Conservation (phyloP, 2,797 vertebrate species). For the Sylvia borin region DNA sequence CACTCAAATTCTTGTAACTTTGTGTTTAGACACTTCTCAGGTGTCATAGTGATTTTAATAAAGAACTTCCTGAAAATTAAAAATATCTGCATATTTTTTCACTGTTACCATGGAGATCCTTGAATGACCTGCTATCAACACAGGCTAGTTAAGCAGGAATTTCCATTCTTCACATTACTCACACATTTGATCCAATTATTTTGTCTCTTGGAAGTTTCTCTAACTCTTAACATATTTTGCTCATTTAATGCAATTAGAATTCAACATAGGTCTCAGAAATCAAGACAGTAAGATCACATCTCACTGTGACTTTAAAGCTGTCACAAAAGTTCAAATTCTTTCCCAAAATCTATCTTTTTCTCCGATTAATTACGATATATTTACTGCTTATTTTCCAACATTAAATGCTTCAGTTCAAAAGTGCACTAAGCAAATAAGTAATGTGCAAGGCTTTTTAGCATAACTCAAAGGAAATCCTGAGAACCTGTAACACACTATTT, state of each 20-base stretch:
- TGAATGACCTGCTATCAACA: constrained; percentile 18
- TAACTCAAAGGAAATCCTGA: constrained; percentile 39
- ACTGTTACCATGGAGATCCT: not conserved
- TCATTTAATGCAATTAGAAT: constrained; percentile 65
- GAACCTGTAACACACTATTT: not conserved
- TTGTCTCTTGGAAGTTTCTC: constrained; percentile 9
- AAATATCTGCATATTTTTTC: not conserved
- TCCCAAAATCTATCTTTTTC: not conserved
- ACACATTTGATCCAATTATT: not conserved
- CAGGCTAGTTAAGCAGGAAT: constrained; percentile 34
- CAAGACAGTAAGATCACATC: constrained; percentile 10
- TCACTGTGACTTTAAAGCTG: not conserved
- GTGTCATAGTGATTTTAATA: constrained; percentile 22
- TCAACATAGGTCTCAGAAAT: constrained; percentile 41
- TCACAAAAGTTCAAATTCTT: not conserved
- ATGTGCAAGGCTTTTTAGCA: constrained; percentile 8
- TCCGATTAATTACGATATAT: constrained; percentile 25
- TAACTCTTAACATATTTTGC: constrained; percentile 26
- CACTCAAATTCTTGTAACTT: not conserved
- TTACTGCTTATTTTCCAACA: constrained; percentile 55
- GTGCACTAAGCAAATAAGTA: constrained; percentile 29
- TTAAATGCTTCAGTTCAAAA: constrained; percentile 45
- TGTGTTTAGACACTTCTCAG: not conserved
- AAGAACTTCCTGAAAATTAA: constrained; percentile 23
- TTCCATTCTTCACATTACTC: constrained; percentile 25